phyloP scores from a whole-genome alignment of 2,797 vertebrate species.

The Tragelaphus eurycerus region DNA sequence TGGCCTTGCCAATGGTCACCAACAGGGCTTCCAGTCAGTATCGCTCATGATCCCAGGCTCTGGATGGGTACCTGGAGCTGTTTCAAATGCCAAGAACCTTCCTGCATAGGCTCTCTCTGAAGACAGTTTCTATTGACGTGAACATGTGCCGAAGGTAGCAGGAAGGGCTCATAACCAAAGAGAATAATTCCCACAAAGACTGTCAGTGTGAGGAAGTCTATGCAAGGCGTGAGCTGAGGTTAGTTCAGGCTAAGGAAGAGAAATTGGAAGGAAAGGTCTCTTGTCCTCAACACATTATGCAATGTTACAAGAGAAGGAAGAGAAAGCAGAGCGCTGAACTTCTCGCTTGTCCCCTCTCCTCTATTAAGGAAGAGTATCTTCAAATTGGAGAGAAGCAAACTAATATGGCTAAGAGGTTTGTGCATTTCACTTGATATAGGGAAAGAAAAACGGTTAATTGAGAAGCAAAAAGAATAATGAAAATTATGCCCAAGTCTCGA shows the following conservation, averaged over 20 bases:
- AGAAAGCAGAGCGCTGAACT: background rate
- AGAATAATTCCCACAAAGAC: background rate
- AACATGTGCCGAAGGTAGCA: background rate
- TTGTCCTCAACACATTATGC: accelerated
- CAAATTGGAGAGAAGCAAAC: background rate
- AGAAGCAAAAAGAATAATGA: background rate
- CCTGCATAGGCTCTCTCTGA: background rate
- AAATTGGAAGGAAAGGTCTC: background rate
- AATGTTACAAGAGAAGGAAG: background rate
- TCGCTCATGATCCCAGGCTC: background rate
- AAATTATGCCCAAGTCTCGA: background rate
- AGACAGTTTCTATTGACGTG: background rate
- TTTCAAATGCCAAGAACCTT: background rate
- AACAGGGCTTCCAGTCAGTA: background rate
- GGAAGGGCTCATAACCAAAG: background rate
- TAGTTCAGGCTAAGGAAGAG: background rate
- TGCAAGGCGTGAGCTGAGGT: background rate
- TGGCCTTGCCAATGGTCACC: background rate
- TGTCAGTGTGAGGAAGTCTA: background rate
- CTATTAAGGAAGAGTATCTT: background rate
- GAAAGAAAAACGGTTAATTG: background rate
- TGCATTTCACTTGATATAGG: background rate
- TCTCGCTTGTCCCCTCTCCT: background rate
- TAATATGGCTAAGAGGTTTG: background rate
- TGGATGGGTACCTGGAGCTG: background rate